Conservation (phyloP, 2,113 vertebrate species). For the Pavo muticus region DNA sequence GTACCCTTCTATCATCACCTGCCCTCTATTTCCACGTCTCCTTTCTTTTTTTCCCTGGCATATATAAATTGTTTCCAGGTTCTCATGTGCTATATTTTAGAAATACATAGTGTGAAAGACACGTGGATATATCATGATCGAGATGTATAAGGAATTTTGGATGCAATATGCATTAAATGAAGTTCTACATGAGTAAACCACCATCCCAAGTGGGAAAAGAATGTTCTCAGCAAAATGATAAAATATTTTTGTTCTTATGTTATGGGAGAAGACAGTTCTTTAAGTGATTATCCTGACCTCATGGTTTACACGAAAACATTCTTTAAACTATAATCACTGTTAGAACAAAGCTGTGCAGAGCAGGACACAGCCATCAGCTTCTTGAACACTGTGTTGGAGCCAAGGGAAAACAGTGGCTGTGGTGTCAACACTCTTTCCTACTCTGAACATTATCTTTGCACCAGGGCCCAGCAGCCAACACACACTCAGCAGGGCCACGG, state of each 20-base stretch:
- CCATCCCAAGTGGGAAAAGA: background rate
- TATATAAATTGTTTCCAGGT: background rate
- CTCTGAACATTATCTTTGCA: fast-evolving
- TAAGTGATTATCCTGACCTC: background rate
- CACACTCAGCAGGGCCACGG: fast-evolving
- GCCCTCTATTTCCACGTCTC: background rate
- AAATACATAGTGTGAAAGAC: background rate
- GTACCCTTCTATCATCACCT: fast-evolving
- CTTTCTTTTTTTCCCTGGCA: background rate
- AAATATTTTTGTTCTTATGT: constrained; percentile 36
- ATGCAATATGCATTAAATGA: background rate
- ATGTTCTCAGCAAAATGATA: background rate
- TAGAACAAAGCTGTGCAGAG: background rate
- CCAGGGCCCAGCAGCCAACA: fast-evolving
- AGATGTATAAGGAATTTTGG: background rate
- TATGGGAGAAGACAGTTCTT: background rate
- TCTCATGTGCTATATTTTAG: background rate
- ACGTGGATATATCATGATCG: background rate
- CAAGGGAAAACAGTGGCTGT: background rate
- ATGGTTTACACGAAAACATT: background rate
- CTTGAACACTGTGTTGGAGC: background rate
- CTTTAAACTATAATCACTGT: background rate
- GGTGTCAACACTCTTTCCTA: background rate
- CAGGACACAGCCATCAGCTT: background rate
- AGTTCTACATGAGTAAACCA: background rate